Base-by-base conservation (phyloP, 2,113 vertebrate genomes). In the Ophiodon elongatus region DNA sequence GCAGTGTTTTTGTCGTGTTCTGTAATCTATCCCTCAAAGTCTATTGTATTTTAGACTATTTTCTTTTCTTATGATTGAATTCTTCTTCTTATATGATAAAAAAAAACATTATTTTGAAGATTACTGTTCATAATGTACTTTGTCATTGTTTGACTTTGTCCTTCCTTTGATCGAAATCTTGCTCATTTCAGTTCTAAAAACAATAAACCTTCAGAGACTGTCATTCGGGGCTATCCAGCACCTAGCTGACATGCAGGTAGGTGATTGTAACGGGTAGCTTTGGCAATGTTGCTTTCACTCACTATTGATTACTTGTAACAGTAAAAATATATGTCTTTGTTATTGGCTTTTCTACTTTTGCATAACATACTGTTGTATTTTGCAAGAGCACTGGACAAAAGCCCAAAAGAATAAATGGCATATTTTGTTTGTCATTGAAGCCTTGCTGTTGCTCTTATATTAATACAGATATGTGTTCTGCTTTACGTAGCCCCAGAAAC, bases 141-240 rank as follows among this genome's bases (percentile, higher is more conserved):
- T 64, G 3, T 37, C 2, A 39, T 62, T 60, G 23, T 39, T 52
- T 65, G 31, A 76, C 17, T 13, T 66, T 70, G 15, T 69, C 13
- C 8, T 52, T n/a, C 8, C 27, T 52, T 33, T 73, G 0, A 10
- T 66, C 21, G 4, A 39, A 23, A 41, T 73, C 6, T 70, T 74
- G 31, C 23, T 83, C 4, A 6, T 69, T 88, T 80, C 73, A 95
- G 93, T 73, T 82, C 87, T 99, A 81, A 95, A 96, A 85, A 97
- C 98, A 68, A 93, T 98, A 76, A 99, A 99, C 84, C 95, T 98
- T 8, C 97, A 99, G 93, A 96, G 96, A 57, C 80, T 97, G 72
- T 95, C 96, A 2, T 94, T 91, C n/a, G 94, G 94, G 76, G 90
- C 96, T 0, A 89, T 97, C 80, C 92, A 94, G 19, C 91, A 94